Base-by-base conservation (phyloP, 2,113 vertebrate species). In the Dromas ardeola region DNA sequence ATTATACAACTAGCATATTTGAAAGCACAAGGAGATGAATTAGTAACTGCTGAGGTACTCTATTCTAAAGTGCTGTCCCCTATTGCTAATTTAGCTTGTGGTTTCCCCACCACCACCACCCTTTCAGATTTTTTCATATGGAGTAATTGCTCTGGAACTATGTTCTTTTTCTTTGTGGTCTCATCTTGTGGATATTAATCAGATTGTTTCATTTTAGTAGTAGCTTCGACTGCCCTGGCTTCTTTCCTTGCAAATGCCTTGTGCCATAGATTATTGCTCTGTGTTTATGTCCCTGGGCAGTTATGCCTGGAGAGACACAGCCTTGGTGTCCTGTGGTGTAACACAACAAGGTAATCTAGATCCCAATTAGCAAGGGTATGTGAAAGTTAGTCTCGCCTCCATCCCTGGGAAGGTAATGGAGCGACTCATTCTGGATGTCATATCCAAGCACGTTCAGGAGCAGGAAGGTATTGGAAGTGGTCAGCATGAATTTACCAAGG, bases 31-130 rank as follows among this genome's bases (percentile, higher is more conserved):
- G 47, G n/a, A 87, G 43, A 32, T 81, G 90, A 88, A 90, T 88
- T 88, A 86, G 5, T 86, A 90, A 77, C 40, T 84, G 42, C 43
- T 58, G 49, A 66, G 36, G 13, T 76, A 52, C 56, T 93, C 13
- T 49, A 3, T 88, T 85, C 66, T 92, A n/a, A 66, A 47, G 20
- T 77, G 56, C 42, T 67, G 9, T 61, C 32, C 8, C 10, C 13
- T 71, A 17, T 56, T 84, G 59, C 56, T 95, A 36, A 52, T 95
- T 89, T 67, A 55, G 50, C 43, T 74, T 86, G 19, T 47, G 50
- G 23, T 61, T 10, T 2, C 11, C 26, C 11, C 1, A 10, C 10
- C 66, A 47, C 3, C 18, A 25, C 13, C 5, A 1, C 5, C 6
- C 47, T 43, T 81, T 74, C 63, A 61, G n/a, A 47, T 81, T 52